Evolutionary conservation across 2,797 vertebrate species (phyloP).

Genomic region (Botia almorhae): DNA sequence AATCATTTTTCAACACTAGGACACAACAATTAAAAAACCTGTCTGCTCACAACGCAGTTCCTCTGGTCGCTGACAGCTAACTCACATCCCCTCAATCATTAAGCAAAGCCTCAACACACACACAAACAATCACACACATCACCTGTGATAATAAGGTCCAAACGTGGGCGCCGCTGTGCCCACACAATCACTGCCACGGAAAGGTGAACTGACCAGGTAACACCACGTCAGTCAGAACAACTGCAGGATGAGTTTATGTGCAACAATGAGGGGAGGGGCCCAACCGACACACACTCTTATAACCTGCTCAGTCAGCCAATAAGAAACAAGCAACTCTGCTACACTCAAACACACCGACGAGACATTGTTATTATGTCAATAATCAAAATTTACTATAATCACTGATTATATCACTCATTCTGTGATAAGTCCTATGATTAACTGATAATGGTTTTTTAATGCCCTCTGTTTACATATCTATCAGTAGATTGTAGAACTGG

Average conservation of each 20-base stretch:
- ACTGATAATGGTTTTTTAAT: no score
- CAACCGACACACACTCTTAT: slow-evolving; percentile 12
- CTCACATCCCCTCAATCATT: neutral
- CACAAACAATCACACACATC: slow-evolving; percentile 6
- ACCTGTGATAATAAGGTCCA: slow-evolving; percentile 49
- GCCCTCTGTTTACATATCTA: no score
- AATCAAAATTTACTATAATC: neutral
- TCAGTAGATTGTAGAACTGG: no score
- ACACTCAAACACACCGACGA: neutral
- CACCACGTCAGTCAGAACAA: slow-evolving; percentile 11
- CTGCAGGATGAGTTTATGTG: slow-evolving; percentile 36
- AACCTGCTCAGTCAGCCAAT: slow-evolving; percentile 34
- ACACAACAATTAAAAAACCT: no score
- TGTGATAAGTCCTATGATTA: neutral
- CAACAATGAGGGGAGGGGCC: neutral
- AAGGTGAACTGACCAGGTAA: slow-evolving; percentile 11
- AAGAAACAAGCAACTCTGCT: neutral
- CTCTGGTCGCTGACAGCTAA: neutral
- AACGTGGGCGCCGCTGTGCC: neutral
- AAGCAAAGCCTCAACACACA: slow-evolving; percentile 9
- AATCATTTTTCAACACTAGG: no score
- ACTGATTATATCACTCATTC: neutral
- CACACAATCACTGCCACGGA: neutral
- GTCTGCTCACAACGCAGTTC: no score
- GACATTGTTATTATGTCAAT: neutral